Evolutionary conservation across 2,797 vertebrate genomes (phyloP).

Genomic region (Pantherophis alleghaniensis): DNA sequence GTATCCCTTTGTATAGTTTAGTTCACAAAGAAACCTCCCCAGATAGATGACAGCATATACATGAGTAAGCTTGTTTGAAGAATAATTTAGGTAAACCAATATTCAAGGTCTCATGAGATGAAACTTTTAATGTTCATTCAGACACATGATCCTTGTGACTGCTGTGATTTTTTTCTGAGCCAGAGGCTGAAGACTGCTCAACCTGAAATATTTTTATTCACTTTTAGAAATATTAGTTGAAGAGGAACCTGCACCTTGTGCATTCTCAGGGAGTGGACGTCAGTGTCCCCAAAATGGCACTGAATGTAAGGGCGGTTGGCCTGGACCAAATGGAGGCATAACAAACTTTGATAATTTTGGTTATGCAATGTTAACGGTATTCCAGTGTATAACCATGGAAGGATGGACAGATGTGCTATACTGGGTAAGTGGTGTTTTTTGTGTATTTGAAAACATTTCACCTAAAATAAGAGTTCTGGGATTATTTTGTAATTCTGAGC

Average conservation of each 20-base stretch:
- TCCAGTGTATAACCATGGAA: slow-evolving; percentile 99
- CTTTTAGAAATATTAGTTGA: slow-evolving; percentile 83
- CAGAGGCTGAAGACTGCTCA: background rate
- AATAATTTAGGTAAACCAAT: background rate
- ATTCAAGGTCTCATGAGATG: background rate
- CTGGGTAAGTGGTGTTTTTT: slow-evolving; percentile 83
- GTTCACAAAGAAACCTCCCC: background rate
- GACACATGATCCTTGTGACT: background rate
- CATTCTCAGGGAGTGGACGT: slow-evolving; percentile 94
- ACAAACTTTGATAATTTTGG: slow-evolving; percentile 99
- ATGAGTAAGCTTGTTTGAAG: background rate
- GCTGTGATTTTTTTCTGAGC: background rate
- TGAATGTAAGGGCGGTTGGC: slow-evolving; percentile 92
- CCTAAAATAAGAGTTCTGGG: slow-evolving; percentile 7
- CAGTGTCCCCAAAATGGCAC: slow-evolving; percentile 90
- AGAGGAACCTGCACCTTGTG: slow-evolving; percentile 95
- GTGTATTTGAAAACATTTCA: slow-evolving; percentile 9
- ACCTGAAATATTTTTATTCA: background rate
- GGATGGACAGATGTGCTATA: slow-evolving; percentile 98
- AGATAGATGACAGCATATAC: background rate
- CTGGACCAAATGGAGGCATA: slow-evolving; percentile 94
- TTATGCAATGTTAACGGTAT: slow-evolving; percentile 98
- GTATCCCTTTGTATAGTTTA: background rate
- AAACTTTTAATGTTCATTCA: background rate
- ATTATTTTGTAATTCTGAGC: background rate